These are phyloP conservation scores for Drosophila limbata DNA, from an alignment of 2,888 invertebrate genomes.

Conservation along the genomic window DNA sequence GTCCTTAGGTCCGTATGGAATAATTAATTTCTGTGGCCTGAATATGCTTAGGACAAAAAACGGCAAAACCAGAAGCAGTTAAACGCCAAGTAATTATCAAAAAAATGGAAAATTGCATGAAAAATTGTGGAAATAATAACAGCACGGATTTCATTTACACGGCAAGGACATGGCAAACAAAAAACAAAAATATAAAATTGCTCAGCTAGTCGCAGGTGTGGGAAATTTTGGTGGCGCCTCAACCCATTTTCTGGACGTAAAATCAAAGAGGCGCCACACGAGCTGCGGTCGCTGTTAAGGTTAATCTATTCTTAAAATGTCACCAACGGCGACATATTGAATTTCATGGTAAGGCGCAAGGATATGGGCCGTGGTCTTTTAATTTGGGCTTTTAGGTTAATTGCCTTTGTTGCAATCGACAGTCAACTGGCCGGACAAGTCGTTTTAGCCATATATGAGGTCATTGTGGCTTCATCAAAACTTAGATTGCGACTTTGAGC, in stretches of 20 bases:
- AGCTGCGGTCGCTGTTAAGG: too few relatives aligned
- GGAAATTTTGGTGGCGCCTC: background rate
- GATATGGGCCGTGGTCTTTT: slow-evolving; percentile 45
- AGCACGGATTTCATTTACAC: slow-evolving; percentile 50
- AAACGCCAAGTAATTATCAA: slow-evolving; percentile 52
- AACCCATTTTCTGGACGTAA: slow-evolving; percentile 16
- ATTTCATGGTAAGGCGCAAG: slow-evolving; percentile 50
- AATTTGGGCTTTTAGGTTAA: slow-evolving; percentile 83
- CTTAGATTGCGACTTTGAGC: slow-evolving; percentile 20
- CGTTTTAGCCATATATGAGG: slow-evolving; percentile 62
- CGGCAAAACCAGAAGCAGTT: slow-evolving; percentile 20
- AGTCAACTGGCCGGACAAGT: slow-evolving; percentile 8
- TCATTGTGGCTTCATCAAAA: slow-evolving; percentile 56
- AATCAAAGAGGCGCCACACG: slow-evolving; percentile 43
- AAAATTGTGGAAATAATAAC: slow-evolving; percentile 31
- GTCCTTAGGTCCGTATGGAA: slow-evolving; percentile 69
- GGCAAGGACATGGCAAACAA: slow-evolving; percentile 34
- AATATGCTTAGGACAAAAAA: slow-evolving; percentile 39
- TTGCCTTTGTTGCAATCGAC: slow-evolving; percentile 64
- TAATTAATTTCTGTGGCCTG: slow-evolving; percentile 77
- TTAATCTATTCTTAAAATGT: slow-evolving; percentile 24
- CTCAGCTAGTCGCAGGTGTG: background rate
- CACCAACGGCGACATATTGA: slow-evolving; percentile 48
- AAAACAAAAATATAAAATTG: slow-evolving; percentile 7
- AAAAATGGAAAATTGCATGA: slow-evolving; percentile 35